phyloP scores from a whole-genome alignment of 2,113 vertebrate genomes.

The Bufo bufo region DNA sequence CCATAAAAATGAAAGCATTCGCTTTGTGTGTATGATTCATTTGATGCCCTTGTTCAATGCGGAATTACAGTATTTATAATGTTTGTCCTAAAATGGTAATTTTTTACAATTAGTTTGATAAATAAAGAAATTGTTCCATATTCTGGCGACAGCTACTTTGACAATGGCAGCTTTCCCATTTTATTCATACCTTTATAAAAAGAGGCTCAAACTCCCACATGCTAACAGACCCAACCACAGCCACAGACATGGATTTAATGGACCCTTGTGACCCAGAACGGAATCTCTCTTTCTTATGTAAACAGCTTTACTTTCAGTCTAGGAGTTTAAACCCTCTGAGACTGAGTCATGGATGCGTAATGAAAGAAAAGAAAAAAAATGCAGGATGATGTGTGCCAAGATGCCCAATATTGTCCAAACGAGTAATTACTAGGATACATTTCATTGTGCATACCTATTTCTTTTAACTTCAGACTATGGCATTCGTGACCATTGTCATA shows the following conservation, averaged over 20 bases:
- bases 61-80: neutral
- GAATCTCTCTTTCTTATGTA: conserved; percentile 47
- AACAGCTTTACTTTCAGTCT: conserved; percentile 43
- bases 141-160: too few species aligned
- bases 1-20: neutral
- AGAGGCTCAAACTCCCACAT: neutral
- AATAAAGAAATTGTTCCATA: neutral
- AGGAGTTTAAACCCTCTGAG: neutral
- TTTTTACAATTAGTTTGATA: neutral
- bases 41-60: neutral
- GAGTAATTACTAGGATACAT: neutral
- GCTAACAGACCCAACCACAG: conserved; percentile 15
- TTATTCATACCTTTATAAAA: neutral
- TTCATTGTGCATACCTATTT: conserved; percentile 13
- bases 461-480: neutral
- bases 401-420: conserved; percentile 5
- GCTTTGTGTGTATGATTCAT: neutral
- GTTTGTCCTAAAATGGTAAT: neutral
- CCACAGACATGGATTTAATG: conserved; percentile 45
- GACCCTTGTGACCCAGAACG: conserved; percentile 32
- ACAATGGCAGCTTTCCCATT: conserved; percentile 2
- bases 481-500: neutral
- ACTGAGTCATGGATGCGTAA: conserved; percentile 15
- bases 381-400: conserved; percentile 20
- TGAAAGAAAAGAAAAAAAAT: conserved; percentile 21